Conservation (phyloP, 2,113 vertebrate species). For the Columba janthina region DNA sequence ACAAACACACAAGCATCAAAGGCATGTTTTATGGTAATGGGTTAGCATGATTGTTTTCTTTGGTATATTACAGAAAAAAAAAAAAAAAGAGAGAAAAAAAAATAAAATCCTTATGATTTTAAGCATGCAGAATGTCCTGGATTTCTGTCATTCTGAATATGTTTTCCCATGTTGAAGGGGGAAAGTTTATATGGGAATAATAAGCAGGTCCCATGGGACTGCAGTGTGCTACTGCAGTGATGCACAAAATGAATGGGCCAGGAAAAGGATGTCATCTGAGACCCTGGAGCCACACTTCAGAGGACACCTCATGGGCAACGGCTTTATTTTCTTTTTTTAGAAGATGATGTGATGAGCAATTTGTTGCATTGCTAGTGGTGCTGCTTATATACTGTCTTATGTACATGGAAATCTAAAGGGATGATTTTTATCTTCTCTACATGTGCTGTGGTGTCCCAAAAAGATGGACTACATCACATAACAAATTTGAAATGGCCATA, state of each 20-base stretch:
- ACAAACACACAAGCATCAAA: constrained; percentile 26
- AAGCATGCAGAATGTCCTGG: constrained; percentile 38
- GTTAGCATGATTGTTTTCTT: constrained; percentile 49
- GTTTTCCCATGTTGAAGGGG: constrained; percentile 43
- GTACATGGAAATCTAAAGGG: background rate
- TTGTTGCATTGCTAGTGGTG: background rate
- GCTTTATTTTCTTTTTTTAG: background rate
- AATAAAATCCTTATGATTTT: constrained; percentile 9
- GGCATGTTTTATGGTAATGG: constrained; percentile 31
- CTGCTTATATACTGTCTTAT: background rate
- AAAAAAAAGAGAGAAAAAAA: background rate
- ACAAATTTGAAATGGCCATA: background rate
- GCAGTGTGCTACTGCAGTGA: constrained; percentile 15
- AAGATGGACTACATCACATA: background rate
- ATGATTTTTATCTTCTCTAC: background rate
- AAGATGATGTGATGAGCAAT: background rate
- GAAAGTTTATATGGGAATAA: constrained; percentile 41
- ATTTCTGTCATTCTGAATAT: constrained; percentile 30
- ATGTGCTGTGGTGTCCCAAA: background rate
- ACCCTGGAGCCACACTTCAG: constrained; percentile 27
- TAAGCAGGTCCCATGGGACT: constrained; percentile 55
- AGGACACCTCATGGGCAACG: background rate
- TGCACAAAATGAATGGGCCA: constrained; percentile 1
- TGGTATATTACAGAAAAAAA: constrained; percentile 22
- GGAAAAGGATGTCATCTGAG: constrained; percentile 13